A percentile compares a stretch with the other conserved stretches of the same genome.
Evolutionary conservation across 2,888 invertebrate species (phyloP).

Genomic region (Leistus spinibarbis): DNA sequence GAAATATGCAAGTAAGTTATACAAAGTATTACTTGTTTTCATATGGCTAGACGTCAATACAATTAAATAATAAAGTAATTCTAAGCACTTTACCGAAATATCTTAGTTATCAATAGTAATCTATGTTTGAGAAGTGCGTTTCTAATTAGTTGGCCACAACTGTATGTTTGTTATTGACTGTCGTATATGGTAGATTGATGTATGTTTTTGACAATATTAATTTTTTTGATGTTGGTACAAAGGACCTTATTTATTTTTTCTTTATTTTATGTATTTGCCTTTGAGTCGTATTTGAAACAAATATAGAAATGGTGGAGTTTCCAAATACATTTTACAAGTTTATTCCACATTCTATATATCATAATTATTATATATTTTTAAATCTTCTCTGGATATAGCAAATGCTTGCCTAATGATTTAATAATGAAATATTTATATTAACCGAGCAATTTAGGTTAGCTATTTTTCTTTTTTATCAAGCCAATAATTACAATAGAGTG

Average conservation of each 20-base stretch:
- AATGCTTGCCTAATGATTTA: neutral
- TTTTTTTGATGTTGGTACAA: neutral
- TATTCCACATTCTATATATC: neutral
- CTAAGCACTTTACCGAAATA: too few species aligned
- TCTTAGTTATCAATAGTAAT: too few species aligned
- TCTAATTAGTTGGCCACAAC: too few species aligned
- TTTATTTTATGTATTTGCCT: neutral
- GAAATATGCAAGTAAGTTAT: too few species aligned
- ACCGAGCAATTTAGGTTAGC: neutral
- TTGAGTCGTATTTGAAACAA: neutral
- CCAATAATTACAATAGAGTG: conserved; percentile 13
- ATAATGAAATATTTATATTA: neutral
- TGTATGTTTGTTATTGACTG: neutral
- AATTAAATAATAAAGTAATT: too few species aligned
- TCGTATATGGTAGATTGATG: neutral
- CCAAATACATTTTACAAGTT: neutral
- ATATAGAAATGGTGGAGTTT: neutral
- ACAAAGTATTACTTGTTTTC: too few species aligned
- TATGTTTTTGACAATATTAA: neutral
- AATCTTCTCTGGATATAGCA: neutral
- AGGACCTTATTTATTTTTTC: too few species aligned
- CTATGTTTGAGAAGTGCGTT: too few species aligned
- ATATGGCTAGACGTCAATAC: too few species aligned
- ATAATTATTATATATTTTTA: neutral
- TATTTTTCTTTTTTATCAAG: neutral